Base-by-base conservation (phyloP, 2,888 invertebrate species). In the Mythimna ferrago region DNA sequence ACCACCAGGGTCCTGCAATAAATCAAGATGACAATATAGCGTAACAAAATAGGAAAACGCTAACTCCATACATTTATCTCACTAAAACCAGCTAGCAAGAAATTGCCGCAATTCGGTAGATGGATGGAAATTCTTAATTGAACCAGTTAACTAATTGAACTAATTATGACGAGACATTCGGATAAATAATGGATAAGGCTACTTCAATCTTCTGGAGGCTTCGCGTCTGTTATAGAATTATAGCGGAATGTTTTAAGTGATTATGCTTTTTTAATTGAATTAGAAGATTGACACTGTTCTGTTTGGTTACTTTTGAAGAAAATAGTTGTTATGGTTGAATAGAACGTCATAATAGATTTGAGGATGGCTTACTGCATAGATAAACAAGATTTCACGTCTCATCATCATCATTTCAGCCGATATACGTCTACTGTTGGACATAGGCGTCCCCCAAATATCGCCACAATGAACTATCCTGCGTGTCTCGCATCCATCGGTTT, bases 81-180 rank as follows among this genome's bases (percentile, higher is more conserved):
- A 76, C 82, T 86, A 81, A 85, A 86, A 71, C 70, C 79, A 76
- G 81, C 83, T 65, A 76, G 71, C 78, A 74, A 85, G 83, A 79
- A 82, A 86, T 84, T 83, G 77, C 81, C 73, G 68, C 83, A 76
- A 84, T 82, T 84, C 71, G 21, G 63, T 78, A 82, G 82, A 85
- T 78, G 78, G 79, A 86, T 86, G 79, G 84, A 80, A 85, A 83
- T 82, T 84, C 87, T 84, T 87, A 87, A 89, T 88, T 89, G 87
- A 80, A 84, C 81, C 84, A 84, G 87, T 83, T 85, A 87, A 88
- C 84, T 89, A 88, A 88, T 88, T 88, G 87, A 72, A 80, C 82
- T 85, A 88, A 89, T 88, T 89, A 85, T 85, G 84, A 87, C 82
- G 81, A 86, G 82, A 83, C 81, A 82, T 84, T 84, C 66, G 80